A percentile compares a stretch with the other conserved stretches of the same genome.
Conservation (phyloP, 2,888 invertebrate genomes). For the Spialia ferax region DNA sequence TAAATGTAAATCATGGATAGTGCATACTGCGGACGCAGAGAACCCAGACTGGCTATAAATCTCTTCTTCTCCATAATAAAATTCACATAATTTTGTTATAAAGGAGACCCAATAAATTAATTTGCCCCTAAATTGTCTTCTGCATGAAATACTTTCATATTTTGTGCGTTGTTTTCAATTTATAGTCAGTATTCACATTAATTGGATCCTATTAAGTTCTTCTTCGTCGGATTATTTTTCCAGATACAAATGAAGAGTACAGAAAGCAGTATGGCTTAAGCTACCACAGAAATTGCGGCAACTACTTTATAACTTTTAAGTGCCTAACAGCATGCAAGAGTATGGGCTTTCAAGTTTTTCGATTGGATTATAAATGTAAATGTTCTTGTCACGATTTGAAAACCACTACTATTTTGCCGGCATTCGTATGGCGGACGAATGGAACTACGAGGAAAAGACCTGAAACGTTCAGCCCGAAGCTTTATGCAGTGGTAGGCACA, state of each 20-base stretch:
- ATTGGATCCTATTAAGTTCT: neutral
- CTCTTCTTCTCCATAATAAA: neutral
- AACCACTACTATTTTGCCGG: conserved; percentile 63
- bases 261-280: conserved; percentile 72
- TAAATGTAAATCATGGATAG: conserved; percentile 32
- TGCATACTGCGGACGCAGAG: conserved; percentile 27
- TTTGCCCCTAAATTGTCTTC: neutral
- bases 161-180: neutral
- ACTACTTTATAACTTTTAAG: conserved; percentile 64
- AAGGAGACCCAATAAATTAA: neutral
- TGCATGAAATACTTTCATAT: neutral
- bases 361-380: conserved; percentile 61
- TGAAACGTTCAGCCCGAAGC: conserved; percentile 58
- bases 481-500: conserved; percentile 66
- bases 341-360: conserved; percentile 65
- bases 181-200: neutral
- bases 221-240: neutral
- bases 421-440: conserved; percentile 68
- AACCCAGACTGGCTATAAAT: conserved; percentile 25
- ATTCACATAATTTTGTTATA: neutral
- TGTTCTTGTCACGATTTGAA: conserved; percentile 71
- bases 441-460: conserved; percentile 60
- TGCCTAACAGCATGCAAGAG: conserved; percentile 73
- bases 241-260: conserved; percentile 51
- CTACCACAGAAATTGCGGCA: conserved; percentile 57